Evolutionary conservation across 2,113 vertebrate species (phyloP).

Genomic region (Corythornis cristatus): DNA sequence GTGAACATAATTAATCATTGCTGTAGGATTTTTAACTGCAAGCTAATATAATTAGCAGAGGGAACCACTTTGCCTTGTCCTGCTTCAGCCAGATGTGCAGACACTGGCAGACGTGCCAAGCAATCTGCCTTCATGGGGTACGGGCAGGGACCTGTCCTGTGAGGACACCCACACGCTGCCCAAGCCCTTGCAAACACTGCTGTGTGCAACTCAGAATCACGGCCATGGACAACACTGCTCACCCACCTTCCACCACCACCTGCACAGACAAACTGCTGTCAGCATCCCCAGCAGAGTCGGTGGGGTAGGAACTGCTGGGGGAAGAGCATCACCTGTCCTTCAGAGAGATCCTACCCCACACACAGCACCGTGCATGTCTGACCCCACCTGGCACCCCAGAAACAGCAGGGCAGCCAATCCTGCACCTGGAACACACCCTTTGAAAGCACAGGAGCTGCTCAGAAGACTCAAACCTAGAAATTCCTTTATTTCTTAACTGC

Average conservation of each 20-base stretch:
- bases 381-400: not conserved
- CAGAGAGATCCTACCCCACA: not conserved
- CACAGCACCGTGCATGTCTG: rapidly evolving
- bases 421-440: not conserved
- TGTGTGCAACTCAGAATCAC: rapidly evolving
- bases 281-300: not conserved
- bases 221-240: rapidly evolving
- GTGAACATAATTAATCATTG: not conserved
- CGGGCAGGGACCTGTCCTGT: not conserved
- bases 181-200: not conserved
- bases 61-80: not conserved
- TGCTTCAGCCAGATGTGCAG: not conserved
- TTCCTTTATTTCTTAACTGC: not conserved
- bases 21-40: not conserved
- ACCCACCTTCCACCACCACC: not conserved
- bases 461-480: not conserved
- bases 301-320: not conserved
- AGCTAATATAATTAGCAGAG: not conserved
- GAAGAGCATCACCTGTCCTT: not conserved
- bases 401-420: not conserved
- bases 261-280: not conserved
- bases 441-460: not conserved
- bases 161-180: not conserved
- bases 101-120: not conserved
- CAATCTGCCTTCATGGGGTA: not conserved